Conservation (phyloP, 2,888 invertebrate species). For the Torymus aiolomorphi region DNA sequence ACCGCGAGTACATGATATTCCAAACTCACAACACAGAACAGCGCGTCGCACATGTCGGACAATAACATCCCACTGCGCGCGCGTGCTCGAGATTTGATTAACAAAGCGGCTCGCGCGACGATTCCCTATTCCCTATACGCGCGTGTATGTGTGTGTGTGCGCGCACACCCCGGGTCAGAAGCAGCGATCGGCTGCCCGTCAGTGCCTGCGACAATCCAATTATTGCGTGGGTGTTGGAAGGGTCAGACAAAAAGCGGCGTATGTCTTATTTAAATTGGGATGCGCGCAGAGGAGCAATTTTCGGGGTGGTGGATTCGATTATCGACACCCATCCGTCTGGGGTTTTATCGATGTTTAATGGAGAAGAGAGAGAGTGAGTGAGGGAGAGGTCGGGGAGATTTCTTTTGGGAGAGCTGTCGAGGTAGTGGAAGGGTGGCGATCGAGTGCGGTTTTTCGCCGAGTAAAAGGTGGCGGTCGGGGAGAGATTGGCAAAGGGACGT, state of each 20-base stretch:
- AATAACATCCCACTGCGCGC: not conserved
- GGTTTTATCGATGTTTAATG: conserved; percentile 7
- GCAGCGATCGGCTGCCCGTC: conserved; percentile 18
- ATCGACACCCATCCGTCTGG: conserved; percentile 22
- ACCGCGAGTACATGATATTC: conserved; percentile 2
- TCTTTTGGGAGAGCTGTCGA: not conserved
- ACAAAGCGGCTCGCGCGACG: conserved; percentile 18
- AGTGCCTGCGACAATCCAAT: conserved; percentile 22
- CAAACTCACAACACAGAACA: not conserved
- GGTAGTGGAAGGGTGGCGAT: too few relatives aligned
- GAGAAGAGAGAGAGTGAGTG: not conserved
- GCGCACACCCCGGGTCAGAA: not conserved
- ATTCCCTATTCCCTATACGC: conserved; percentile 18
- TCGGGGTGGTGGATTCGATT: conserved; percentile 12
- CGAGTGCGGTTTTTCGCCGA: too few relatives aligned
- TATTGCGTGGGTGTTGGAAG: not conserved
- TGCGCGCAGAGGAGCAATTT: not conserved
- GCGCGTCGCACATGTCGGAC: not conserved
- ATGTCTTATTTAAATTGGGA: conserved; percentile 25
- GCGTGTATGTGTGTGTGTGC: too few relatives aligned
- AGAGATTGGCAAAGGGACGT: too few relatives aligned
- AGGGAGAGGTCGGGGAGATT: not conserved
- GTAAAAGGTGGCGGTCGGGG: too few relatives aligned
- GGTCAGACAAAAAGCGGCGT: not conserved
- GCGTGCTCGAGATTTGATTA: conserved; percentile 39